These are phyloP conservation scores for Apodemia mormo DNA, from an alignment of 2,888 invertebrate genomes.

Conservation along the genomic window DNA sequence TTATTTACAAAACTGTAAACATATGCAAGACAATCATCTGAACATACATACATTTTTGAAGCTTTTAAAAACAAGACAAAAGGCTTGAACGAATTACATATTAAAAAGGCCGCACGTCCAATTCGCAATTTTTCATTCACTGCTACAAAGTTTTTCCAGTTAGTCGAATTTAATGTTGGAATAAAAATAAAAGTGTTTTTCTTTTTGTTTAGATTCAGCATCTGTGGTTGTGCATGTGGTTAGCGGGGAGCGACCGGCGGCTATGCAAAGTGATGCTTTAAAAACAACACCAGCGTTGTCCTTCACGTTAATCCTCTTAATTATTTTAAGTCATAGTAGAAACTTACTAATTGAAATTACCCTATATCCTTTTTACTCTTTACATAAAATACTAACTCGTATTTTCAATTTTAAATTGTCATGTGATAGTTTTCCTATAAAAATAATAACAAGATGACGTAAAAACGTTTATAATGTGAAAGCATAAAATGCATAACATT, in stretches of 20 bases:
- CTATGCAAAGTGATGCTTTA: slow-evolving; percentile 78
- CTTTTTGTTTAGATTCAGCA: slow-evolving; percentile 83
- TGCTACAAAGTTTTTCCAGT: background rate
- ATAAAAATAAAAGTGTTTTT: slow-evolving; percentile 11
- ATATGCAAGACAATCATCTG: too few relatives aligned
- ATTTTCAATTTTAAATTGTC: slow-evolving; percentile 15
- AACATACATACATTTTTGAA: background rate
- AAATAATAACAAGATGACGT: slow-evolving; percentile 23
- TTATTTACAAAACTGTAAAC: too few relatives aligned
- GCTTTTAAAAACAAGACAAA: background rate
- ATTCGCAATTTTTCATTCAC: background rate
- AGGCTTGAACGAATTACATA: slow-evolving; percentile 4
- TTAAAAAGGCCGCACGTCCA: background rate
- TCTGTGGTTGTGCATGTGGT: slow-evolving; percentile 92
- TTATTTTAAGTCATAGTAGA: slow-evolving; percentile 46
- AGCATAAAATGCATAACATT: background rate
- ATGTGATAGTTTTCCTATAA: slow-evolving; percentile 14
- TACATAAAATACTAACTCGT: background rate
- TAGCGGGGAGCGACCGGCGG: slow-evolving; percentile 87
- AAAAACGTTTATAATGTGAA: background rate
- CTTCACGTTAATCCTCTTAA: slow-evolving; percentile 44
- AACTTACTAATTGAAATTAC: slow-evolving; percentile 33
- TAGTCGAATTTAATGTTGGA: background rate
- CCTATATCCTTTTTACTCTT: slow-evolving; percentile 20
- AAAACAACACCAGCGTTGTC: slow-evolving; percentile 47